Conservation (phyloP, 1,140 invertebrate genomes). For the Heliconius hermathena region DNA sequence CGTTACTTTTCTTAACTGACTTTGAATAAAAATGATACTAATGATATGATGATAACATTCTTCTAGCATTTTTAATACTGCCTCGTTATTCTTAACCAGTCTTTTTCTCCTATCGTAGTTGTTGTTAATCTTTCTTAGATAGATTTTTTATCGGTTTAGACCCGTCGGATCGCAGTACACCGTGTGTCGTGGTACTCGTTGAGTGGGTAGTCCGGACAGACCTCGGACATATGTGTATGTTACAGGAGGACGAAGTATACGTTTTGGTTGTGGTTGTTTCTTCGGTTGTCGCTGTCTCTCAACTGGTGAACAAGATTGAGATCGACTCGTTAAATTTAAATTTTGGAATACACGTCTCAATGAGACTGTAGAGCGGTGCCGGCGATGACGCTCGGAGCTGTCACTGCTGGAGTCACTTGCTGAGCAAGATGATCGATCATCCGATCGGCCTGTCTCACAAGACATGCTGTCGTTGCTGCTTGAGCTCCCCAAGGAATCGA, state of each 20-base stretch:
- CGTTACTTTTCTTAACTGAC: conserved; percentile 48
- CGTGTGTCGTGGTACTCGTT: conserved; percentile 85
- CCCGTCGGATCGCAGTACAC: conserved; percentile 63
- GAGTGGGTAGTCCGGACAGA: conserved; percentile 89
- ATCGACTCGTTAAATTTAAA: conserved; percentile 84
- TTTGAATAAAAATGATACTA: conserved; percentile 55
- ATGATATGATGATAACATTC: conserved; percentile 73
- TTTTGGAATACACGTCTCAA: conserved; percentile 87
- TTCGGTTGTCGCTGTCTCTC: conserved; percentile 79
- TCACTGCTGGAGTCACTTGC: conserved; percentile 84
- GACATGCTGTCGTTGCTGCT: conserved; percentile 81
- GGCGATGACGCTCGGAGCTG: conserved; percentile 79
- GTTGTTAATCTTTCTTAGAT: conserved; percentile 34
- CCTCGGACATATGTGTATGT: conserved; percentile 90
- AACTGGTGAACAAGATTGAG: conserved; percentile 83
- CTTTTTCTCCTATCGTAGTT: conserved; percentile 63
- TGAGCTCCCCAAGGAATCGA: conserved; percentile 83
- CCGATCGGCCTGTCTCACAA: conserved; percentile 66
- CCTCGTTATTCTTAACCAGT: conserved; percentile 69
- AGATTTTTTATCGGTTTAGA: conserved; percentile 63
- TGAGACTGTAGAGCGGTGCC: conserved; percentile 85
- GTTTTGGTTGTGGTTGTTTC: conserved; percentile 85
- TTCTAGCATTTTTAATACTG: conserved; percentile 62
- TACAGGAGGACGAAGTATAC: conserved; percentile 87
- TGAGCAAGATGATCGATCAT: conserved; percentile 80